These are phyloP conservation scores for Heteromyza rotundicornis DNA, from an alignment of 2,888 invertebrate species.

Conservation along the genomic window DNA sequence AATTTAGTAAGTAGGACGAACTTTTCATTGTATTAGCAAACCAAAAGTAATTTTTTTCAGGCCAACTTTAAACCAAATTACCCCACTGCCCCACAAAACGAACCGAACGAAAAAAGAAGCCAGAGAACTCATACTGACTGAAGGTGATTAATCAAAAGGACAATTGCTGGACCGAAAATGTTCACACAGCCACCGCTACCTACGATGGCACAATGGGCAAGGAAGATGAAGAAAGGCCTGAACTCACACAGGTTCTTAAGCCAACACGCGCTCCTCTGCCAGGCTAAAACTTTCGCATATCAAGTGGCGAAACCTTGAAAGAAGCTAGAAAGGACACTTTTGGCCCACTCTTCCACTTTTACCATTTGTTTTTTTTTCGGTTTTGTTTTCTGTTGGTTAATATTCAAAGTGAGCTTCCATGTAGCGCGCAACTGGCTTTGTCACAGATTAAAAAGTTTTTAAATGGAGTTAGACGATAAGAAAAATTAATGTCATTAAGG, in stretches of 20 bases:
- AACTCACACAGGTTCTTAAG: background rate
- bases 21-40: background rate
- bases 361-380: slow-evolving; percentile 1
- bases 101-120: background rate
- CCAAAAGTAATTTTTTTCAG: background rate
- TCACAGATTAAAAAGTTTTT: slow-evolving; percentile 56
- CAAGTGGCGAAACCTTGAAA: background rate
- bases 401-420: slow-evolving; percentile 25
- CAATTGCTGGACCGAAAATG: background rate
- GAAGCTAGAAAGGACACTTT: no score
- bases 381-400: slow-evolving; percentile 19
- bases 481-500: slow-evolving; percentile 14
- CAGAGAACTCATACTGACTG: background rate
- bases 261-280: background rate
- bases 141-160: slow-evolving; percentile 5
- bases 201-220: no score
- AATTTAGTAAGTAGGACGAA: background rate
- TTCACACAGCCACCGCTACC: background rate
- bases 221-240: no score
- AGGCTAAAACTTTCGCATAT: background rate
- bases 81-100: background rate
- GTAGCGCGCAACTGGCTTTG: slow-evolving; percentile 50
- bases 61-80: background rate
- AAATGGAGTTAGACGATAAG: slow-evolving; percentile 13
- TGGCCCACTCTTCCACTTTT: background rate